phyloP scores from a whole-genome alignment of 2,797 vertebrate species.

The Steatocranus sp. region DNA sequence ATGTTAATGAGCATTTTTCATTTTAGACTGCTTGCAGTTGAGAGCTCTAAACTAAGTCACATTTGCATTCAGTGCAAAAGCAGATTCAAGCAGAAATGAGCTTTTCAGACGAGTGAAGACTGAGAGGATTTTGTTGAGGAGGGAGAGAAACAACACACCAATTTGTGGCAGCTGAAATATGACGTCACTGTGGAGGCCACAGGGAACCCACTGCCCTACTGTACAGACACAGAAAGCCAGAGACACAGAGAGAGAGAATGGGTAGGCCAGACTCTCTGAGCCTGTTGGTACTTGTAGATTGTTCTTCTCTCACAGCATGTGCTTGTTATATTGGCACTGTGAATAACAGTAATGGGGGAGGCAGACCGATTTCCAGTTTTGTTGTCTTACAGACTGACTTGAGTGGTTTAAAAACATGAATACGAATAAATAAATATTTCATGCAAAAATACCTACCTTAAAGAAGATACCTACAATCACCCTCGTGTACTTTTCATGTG shows the following conservation, averaged over 20 bases:
- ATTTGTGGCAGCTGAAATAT: constrained; percentile 39
- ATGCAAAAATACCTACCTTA: not conserved
- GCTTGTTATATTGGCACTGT: not conserved
- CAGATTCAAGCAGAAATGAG: constrained; percentile 29
- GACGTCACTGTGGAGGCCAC: constrained; percentile 50
- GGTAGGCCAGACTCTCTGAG: not conserved
- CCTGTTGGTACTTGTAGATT: not conserved
- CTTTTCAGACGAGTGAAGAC: constrained; percentile 5
- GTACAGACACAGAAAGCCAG: not conserved
- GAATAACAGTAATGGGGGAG: not conserved
- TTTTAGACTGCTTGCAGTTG: not conserved
- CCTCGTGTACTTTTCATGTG: not conserved
- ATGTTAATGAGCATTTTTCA: not conserved
- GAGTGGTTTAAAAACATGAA: not conserved
- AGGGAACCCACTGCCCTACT: constrained; percentile 32
- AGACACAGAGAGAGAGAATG: not conserved
- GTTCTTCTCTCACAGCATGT: constrained; percentile 1
- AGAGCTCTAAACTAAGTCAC: not conserved
- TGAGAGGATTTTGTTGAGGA: constrained; percentile 53
- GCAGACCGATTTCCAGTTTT: not conserved
- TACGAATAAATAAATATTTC: not conserved
- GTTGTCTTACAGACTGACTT: not conserved
- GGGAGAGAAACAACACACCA: constrained; percentile 42
- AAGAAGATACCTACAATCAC: not conserved
- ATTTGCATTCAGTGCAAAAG: not conserved